Evolutionary conservation across 1,140 invertebrate species (phyloP), one percentile per base, ranked within the genome.

Genomic region (Drosophila pectinifera): DNA sequence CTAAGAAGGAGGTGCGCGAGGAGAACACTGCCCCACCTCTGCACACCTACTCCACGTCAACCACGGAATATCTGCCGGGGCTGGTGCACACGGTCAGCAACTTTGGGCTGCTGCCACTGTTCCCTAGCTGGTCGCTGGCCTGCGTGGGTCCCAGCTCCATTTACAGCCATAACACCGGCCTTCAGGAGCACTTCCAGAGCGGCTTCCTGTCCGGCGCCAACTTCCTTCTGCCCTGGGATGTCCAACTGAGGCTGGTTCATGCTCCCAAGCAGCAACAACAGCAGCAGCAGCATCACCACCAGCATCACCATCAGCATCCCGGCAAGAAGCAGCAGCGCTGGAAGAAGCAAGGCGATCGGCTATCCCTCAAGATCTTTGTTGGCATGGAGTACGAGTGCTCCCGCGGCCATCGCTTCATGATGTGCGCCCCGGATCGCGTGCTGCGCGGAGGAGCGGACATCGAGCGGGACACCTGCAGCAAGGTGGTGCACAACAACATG

Each of bases 361-460:
- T 98, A 83, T 96, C 96, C 10, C 96, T 98, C 2, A 98, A 99
- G 93, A 96, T 99, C 67, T 99, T 98, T 91, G 95, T 99, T 67
- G 98, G 98, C 2, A 95, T 98, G 76, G 98, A 99, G 90, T 99
- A 99, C 91, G 98, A 99, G 93, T 99, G 99, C 93, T 96, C 97
- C 0, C 92, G 97, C 42, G 98, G 98, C 2, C 98, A 99, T 92
- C 93, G 94, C 64, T 99, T 99, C 92, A 98, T 99, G 95, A 96
- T 97, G 90, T 96, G 97, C 14, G 95, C 95, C 2, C 97, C 98
- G 18, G 97, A 98, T 79, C 96, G 96, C 86, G 95, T 98, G 24
- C 92, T 98, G 14, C 96, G 96, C 82, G 95, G 96, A 2, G 94
- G 95, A 2, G 95, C 95, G 4, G 96, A 95, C 11, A 94, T 96